Conservation (phyloP, 1,140 invertebrate species). For the Trichonephila inaurata region DNA sequence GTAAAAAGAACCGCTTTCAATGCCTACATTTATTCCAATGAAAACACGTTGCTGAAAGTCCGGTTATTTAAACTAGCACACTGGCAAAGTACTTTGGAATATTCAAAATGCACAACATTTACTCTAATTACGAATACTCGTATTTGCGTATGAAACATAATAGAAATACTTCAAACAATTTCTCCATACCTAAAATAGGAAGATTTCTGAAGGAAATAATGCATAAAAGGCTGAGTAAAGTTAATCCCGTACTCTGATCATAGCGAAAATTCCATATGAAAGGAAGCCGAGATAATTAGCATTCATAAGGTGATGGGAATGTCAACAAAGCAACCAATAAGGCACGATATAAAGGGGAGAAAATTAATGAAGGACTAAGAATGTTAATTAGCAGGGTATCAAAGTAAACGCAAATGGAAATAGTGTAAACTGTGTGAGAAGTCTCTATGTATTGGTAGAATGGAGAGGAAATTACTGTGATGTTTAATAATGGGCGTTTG, state of each 20-base stretch:
- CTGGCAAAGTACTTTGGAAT: too few relatives aligned
- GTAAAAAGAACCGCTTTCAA: too few relatives aligned
- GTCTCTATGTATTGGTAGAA: neutral
- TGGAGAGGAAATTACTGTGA: neutral
- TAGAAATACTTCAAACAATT: too few relatives aligned
- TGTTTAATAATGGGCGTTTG: neutral
- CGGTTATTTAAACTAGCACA: too few relatives aligned
- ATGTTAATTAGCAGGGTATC: neutral
- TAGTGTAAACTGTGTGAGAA: neutral
- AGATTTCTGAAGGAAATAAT: too few relatives aligned
- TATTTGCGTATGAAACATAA: too few relatives aligned
- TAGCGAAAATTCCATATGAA: neutral
- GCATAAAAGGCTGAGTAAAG: neutral
- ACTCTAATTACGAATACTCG: too few relatives aligned
- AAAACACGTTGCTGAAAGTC: too few relatives aligned
- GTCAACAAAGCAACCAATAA: neutral
- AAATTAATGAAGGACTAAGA: constrained; percentile 7
- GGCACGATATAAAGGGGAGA: neutral
- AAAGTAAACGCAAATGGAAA: neutral
- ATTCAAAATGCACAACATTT: too few relatives aligned
- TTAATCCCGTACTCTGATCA: neutral
- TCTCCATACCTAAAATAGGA: too few relatives aligned
- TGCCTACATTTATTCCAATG: too few relatives aligned
- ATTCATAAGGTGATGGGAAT: neutral
- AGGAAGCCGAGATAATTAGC: neutral